phyloP scores from a whole-genome alignment of 2,888 invertebrate species.

The Metacarcinus magister region DNA sequence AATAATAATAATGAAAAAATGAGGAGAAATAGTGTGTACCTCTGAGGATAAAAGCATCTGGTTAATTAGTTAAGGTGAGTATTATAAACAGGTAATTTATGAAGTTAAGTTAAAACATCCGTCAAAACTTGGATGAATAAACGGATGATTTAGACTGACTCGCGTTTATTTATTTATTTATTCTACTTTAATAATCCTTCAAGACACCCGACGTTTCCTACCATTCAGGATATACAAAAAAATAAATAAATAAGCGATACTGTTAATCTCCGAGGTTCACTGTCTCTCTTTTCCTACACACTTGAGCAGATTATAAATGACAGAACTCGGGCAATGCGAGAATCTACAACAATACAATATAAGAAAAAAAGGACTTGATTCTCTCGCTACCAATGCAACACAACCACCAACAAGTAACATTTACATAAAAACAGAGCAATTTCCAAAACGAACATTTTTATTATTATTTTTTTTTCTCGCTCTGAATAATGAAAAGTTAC shows the following conservation, averaged over 20 bases:
- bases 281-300: background rate
- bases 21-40: background rate
- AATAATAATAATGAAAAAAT: background rate
- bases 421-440: background rate
- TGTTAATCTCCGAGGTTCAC: background rate
- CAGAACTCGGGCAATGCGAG: background rate
- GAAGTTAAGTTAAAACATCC: background rate
- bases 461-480: background rate
- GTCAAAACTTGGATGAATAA: background rate
- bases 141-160: too few species aligned
- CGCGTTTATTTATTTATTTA: too few species aligned
- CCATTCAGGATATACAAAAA: background rate
- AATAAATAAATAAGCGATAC: background rate
- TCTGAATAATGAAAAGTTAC: conserved; percentile 39
- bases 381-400: background rate
- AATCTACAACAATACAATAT: background rate
- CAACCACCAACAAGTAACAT: background rate
- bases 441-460: background rate
- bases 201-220: background rate
- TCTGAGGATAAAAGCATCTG: background rate
- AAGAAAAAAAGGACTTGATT: background rate
- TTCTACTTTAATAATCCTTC: too few species aligned
- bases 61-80: background rate
- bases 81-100: background rate
- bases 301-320: background rate